Percentiles rank a stretch among this genome's conserved stretches.
phyloP scores from a whole-genome alignment of 2,113 vertebrate species.

The Larimichthys polyactis region DNA sequence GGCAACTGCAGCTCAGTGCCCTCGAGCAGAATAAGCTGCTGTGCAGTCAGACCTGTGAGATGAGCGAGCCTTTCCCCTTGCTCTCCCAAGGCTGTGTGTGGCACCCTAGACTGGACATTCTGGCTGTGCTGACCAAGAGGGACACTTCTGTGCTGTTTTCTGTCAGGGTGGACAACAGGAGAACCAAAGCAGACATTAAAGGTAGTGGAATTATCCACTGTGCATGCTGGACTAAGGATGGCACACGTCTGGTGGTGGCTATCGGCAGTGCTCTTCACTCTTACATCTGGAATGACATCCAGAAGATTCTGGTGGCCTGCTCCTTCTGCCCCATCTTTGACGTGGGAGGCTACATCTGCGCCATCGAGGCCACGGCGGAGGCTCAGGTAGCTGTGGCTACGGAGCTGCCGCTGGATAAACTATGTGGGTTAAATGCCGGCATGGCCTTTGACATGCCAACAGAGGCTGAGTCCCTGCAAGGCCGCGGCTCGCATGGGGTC shows the following conservation, averaged over 20 bases:
- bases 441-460: constrained; percentile 83
- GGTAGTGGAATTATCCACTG: constrained; percentile 89
- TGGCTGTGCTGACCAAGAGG: constrained; percentile 90
- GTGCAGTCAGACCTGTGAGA: constrained; percentile 92
- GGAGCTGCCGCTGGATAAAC: constrained; percentile 92
- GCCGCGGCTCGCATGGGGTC: constrained; percentile 66
- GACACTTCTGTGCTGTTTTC: constrained; percentile 89
- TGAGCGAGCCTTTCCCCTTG: constrained; percentile 89
- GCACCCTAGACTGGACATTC: constrained; percentile 91
- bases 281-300: constrained; percentile 92
- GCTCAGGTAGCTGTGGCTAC: constrained; percentile 91
- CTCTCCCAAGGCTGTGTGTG: constrained; percentile 95
- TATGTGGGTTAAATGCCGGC: constrained; percentile 91
- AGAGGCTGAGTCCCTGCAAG: constrained; percentile 71
- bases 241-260: constrained; percentile 91
- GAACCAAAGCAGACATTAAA: constrained; percentile 88
- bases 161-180: constrained; percentile 85
- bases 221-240: constrained; percentile 95
- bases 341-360: constrained; percentile 89
- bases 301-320: constrained; percentile 88
- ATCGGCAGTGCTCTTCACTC: constrained; percentile 91
- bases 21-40: constrained; percentile 88
- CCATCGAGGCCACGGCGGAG: constrained; percentile 85
- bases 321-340: constrained; percentile 91
- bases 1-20: constrained; percentile 89